A percentile compares a stretch with the other conserved stretches of the same genome.
Evolutionary conservation across 2,113 vertebrate genomes (phyloP).

Genomic region (Euleptes europaea): DNA sequence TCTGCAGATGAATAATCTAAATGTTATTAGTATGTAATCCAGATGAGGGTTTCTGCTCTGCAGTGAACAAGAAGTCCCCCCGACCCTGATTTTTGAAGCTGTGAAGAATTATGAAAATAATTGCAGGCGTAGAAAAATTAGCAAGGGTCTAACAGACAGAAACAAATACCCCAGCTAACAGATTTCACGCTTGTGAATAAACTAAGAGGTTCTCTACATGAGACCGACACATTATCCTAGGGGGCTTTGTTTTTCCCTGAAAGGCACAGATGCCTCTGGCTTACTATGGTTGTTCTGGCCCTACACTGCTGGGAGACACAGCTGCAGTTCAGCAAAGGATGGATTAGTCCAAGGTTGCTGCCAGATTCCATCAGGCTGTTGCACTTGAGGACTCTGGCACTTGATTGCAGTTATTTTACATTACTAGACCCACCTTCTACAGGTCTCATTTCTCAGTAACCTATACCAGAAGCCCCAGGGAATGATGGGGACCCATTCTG

Average conservation of each 20-base stretch:
- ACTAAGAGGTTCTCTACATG: constrained; percentile 1
- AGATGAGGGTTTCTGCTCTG: not conserved
- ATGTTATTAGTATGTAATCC: constrained; percentile 4
- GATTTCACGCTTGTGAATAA: constrained; percentile 33
- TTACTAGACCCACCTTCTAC: not conserved
- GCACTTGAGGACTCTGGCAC: not conserved
- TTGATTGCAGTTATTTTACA: not conserved
- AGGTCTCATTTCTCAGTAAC: constrained; percentile 17
- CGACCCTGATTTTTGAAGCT: not conserved
- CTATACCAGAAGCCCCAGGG: not conserved
- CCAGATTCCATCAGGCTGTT: not conserved
- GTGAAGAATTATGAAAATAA: constrained; percentile 13
- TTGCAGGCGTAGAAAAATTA: constrained; percentile 30
- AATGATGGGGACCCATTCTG: not conserved
- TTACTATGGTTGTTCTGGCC: not conserved
- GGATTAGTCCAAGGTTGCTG: not conserved
- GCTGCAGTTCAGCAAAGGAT: not conserved
- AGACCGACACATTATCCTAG: not conserved
- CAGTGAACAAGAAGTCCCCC: not conserved
- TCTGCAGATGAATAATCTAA: not conserved
- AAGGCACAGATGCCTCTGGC: not conserved
- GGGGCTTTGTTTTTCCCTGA: not conserved
- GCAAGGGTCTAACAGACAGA: constrained; percentile 5
- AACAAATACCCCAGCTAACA: constrained; percentile 29
- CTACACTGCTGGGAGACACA: not conserved